Evolutionary conservation across 2,888 invertebrate genomes (phyloP).

Genomic region (Lobophora halterata): DNA sequence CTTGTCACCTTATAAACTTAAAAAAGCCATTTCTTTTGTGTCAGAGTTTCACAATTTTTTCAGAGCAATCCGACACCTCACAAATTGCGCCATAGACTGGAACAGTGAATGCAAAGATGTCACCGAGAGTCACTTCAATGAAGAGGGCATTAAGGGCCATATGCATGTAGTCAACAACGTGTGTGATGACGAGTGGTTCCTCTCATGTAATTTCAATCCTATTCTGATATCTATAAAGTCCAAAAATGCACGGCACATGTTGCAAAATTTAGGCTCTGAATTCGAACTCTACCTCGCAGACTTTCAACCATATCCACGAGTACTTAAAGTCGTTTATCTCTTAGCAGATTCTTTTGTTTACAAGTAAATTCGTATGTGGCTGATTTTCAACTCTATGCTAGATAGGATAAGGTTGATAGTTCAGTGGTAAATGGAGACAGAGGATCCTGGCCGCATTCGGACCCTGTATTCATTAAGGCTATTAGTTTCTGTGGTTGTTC

Average conservation of each 20-base stretch:
- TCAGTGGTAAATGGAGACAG: slow-evolving; percentile 1
- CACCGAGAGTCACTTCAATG: slow-evolving; percentile 63
- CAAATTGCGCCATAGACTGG: slow-evolving; percentile 68
- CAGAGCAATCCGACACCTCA: slow-evolving; percentile 60
- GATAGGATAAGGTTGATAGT: neutral
- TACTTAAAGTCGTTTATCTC: too few relatives aligned
- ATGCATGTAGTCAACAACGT: slow-evolving; percentile 59
- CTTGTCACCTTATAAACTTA: neutral
- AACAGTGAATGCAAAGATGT: slow-evolving; percentile 63
- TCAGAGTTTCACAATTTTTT: slow-evolving; percentile 22
- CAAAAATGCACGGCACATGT: slow-evolving; percentile 1
- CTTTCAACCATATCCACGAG: too few relatives aligned
- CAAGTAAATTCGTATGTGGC: too few relatives aligned
- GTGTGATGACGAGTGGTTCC: slow-evolving; percentile 60
- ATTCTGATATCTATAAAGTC: slow-evolving; percentile 6
- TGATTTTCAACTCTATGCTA: slow-evolving; percentile 1
- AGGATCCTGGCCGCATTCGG: neutral
- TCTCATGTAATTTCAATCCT: slow-evolving; percentile 42
- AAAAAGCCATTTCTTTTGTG: neutral
- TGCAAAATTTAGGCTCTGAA: slow-evolving; percentile 2
- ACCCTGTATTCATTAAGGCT: slow-evolving; percentile 18
- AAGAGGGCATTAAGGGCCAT: slow-evolving; percentile 66
- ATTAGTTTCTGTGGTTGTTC: slow-evolving; percentile 15
- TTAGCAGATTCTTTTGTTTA: too few relatives aligned
- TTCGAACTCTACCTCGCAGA: too few relatives aligned